Evolutionary conservation across 1,140 invertebrate genomes (phyloP).

Genomic region (Drosophila parvula): DNA sequence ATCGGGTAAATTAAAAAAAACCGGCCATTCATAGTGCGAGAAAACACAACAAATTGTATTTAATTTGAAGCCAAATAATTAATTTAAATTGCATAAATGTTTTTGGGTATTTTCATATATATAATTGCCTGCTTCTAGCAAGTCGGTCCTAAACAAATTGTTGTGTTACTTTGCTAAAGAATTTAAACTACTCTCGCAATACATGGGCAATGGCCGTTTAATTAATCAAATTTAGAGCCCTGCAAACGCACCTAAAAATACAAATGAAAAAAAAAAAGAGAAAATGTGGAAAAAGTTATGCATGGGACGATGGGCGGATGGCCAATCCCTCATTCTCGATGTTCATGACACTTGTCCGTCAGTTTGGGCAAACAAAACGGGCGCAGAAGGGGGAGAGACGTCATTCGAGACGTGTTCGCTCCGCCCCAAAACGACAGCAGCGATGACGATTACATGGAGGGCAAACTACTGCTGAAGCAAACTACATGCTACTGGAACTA

Average conservation of each 20-base stretch:
- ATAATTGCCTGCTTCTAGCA: no score
- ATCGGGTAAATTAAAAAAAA: no score
- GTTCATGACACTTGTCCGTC: constrained; percentile 80
- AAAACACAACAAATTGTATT: no score
- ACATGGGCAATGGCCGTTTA: constrained; percentile 36
- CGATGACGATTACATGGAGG: constrained; percentile 38
- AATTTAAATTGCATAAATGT: no score
- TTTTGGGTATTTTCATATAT: no score
- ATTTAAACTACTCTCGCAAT: constrained; percentile 31
- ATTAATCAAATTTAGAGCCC: constrained; percentile 75
- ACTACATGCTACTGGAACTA: constrained; percentile 46
- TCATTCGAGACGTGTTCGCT: constrained; percentile 74
- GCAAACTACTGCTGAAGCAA: constrained; percentile 26
- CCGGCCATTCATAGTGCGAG: no score
- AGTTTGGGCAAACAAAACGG: constrained; percentile 64
- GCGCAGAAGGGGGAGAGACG: constrained; percentile 33
- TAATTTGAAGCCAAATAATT: no score
- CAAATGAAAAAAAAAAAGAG: neutral
- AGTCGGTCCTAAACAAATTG: no score
- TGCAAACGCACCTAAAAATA: constrained; percentile 56
- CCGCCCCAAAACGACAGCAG: constrained; percentile 43
- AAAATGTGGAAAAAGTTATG: constrained; percentile 23
- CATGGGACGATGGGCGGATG: neutral
- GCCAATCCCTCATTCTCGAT: constrained; percentile 64
- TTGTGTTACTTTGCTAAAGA: neutral